These are phyloP conservation scores for Campylomormyrus tamandua DNA, from an alignment of 2,113 vertebrate species.

Conservation along the genomic window DNA sequence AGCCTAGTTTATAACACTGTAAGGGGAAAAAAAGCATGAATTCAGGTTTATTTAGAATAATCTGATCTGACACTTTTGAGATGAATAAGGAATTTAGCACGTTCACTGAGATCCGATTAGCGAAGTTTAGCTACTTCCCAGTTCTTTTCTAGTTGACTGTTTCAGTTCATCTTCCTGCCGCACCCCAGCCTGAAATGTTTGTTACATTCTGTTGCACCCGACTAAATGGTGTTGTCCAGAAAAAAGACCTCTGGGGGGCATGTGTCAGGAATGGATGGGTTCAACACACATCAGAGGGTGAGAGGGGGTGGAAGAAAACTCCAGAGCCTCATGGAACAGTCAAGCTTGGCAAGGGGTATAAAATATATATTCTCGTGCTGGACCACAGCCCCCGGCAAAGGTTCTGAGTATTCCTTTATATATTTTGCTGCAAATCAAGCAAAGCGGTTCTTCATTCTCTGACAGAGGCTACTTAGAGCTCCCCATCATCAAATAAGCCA, in stretches of 20 bases:
- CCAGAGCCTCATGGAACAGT: neutral
- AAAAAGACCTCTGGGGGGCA: neutral
- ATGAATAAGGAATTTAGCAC: neutral
- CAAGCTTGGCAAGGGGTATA: constrained; percentile 40
- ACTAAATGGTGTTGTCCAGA: constrained; percentile 5
- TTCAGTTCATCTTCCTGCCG: neutral
- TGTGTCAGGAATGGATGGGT: neutral
- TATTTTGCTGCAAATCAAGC: constrained; percentile 6
- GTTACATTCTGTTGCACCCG: neutral
- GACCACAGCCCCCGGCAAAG: constrained; percentile 32
- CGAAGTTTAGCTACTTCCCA: neutral
- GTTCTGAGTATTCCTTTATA: constrained; percentile 23
- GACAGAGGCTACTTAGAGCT: constrained; percentile 5
- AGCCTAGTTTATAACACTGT: neutral
- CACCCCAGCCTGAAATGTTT: neutral
- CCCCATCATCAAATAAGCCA: constrained; percentile 7
- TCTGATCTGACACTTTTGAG: neutral
- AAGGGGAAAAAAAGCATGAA: neutral
- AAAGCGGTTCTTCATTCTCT: constrained; percentile 30
- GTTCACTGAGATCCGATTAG: neutral
- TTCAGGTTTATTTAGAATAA: constrained; percentile 1
- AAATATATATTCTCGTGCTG: constrained; percentile 55
- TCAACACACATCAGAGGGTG: neutral
- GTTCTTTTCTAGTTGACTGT: neutral
- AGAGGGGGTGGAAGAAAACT: neutral